phyloP scores from a whole-genome alignment of 2,797 vertebrate species.

The Pyrocephalus nanus region DNA sequence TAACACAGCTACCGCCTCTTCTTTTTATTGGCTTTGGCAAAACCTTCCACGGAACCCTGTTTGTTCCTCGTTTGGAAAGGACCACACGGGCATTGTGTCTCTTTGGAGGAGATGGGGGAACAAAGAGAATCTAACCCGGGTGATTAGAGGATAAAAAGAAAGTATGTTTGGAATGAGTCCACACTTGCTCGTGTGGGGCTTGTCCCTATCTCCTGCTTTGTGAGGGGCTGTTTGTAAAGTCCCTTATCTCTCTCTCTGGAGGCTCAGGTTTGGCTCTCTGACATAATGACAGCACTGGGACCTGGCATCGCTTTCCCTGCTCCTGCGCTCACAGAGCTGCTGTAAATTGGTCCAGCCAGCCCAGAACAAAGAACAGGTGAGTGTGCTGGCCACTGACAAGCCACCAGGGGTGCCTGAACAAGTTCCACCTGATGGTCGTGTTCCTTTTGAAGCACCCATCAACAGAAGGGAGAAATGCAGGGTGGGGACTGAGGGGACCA shows the following conservation, averaged over 20 bases:
- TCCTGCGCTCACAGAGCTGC: not conserved
- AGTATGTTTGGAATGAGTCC: conserved; percentile 25
- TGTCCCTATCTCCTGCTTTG: not conserved
- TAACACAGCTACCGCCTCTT: not conserved
- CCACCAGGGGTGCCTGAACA: not conserved
- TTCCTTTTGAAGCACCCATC: not conserved
- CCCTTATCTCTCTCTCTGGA: not conserved
- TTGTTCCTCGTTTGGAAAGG: not conserved
- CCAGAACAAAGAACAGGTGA: not conserved
- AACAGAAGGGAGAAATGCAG: not conserved
- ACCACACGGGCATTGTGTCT: not conserved
- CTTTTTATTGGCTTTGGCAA: not conserved
- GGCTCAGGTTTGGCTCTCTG: not conserved
- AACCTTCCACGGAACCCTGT: not conserved
- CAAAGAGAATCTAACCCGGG: not conserved
- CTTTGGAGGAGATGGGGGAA: not conserved
- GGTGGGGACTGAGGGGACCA: not conserved
- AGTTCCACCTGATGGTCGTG: not conserved
- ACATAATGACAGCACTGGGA: not conserved
- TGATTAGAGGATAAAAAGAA: conserved; percentile 17
- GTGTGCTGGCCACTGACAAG: not conserved
- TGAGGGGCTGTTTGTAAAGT: not conserved
- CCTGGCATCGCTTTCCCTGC: not conserved
- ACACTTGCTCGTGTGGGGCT: not conserved
- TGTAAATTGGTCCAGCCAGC: not conserved